Evolutionary conservation across 2,888 invertebrate species (phyloP).

Genomic region (Ophonus ardosiacus): DNA sequence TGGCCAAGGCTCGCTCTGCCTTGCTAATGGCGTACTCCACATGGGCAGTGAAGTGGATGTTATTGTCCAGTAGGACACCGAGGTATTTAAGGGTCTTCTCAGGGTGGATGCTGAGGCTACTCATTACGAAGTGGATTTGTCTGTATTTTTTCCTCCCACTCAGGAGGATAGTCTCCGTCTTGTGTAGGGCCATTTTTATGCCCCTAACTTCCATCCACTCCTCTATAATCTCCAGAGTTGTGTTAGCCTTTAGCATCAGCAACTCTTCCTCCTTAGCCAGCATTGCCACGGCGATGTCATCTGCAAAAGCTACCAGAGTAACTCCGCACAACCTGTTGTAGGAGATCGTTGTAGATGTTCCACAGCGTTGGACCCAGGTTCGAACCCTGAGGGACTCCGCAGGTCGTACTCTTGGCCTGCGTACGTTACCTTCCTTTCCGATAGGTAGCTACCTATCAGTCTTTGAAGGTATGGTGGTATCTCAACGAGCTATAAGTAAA

Average conservation of each 20-base stretch:
- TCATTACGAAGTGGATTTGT: too few species aligned
- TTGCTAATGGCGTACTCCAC: too few species aligned
- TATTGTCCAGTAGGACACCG: too few species aligned
- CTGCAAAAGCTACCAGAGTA: neutral
- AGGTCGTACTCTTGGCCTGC: neutral
- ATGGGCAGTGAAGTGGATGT: too few species aligned
- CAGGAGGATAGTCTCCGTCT: neutral
- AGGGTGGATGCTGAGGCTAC: neutral
- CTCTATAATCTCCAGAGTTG: neutral
- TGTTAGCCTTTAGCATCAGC: neutral
- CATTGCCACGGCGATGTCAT: neutral
- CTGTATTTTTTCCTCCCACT: too few species aligned
- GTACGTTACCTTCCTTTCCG: neutral
- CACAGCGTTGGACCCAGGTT: neutral
- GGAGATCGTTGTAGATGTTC: too few species aligned
- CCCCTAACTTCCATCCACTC: neutral
- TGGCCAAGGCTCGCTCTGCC: too few species aligned
- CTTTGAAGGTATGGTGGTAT: neutral
- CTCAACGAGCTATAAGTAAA: neutral
- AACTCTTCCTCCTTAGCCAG: neutral
- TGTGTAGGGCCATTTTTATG: neutral
- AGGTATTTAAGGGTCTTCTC: too few species aligned
- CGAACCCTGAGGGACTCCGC: neutral
- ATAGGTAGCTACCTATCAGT: neutral
- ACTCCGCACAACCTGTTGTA: neutral